A percentile compares a stretch with the other conserved stretches of the same genome.
phyloP scores from a whole-genome alignment of 2,797 vertebrate species.

The Thripadectes ignobilis region DNA sequence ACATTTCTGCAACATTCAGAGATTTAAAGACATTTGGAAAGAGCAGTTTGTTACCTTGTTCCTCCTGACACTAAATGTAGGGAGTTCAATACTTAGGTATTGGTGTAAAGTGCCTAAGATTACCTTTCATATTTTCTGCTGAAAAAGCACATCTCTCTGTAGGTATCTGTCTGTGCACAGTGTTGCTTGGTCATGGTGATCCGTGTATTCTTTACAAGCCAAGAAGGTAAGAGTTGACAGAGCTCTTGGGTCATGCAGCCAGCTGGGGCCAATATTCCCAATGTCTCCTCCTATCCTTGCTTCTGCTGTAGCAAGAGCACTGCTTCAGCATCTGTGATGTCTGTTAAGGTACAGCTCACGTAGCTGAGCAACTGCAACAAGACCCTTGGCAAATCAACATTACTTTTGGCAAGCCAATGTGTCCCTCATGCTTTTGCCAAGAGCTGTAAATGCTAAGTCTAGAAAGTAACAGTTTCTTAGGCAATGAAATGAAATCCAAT shows the following conservation, averaged over 20 bases:
- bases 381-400: not conserved
- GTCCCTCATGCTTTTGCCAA: not conserved
- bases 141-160: not conserved
- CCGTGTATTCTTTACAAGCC: not conserved
- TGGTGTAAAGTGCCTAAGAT: not conserved
- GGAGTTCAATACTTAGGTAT: not conserved
- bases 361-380: not conserved
- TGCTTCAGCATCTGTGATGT: not conserved
- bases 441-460: not conserved
- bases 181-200: not conserved
- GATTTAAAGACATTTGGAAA: not conserved
- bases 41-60: not conserved
- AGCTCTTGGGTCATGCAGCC: not conserved
- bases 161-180: not conserved
- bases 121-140: not conserved
- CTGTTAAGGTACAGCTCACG: not conserved
- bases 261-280: not conserved
- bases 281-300: not conserved
- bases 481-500: not conserved
- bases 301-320: rapidly evolving
- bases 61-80: not conserved
- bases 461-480: not conserved
- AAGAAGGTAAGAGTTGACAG: not conserved
- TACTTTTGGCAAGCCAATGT: not conserved
- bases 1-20: not conserved